These are phyloP conservation scores for Oceanodroma tethys DNA, from an alignment of 2,113 vertebrate species.

Conservation along the genomic window DNA sequence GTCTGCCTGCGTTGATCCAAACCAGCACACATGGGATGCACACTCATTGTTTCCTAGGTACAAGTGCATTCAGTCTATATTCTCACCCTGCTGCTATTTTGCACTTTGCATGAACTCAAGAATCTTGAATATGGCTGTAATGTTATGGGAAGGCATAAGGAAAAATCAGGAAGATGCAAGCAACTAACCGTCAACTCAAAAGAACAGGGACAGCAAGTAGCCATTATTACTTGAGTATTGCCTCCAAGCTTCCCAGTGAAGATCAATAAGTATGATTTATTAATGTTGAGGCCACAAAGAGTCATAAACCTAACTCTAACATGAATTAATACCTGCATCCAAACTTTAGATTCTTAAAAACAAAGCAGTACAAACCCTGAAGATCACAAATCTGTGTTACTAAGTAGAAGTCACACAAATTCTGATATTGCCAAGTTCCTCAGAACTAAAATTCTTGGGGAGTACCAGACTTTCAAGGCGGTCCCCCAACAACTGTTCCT, in stretches of 20 bases:
- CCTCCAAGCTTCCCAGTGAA: not conserved
- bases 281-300: not conserved
- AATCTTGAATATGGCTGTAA: not conserved
- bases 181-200: not conserved
- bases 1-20: not conserved
- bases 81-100: not conserved
- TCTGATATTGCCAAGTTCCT: not conserved
- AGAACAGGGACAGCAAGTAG: not conserved
- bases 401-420: not conserved
- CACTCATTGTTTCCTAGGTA: rapidly evolving
- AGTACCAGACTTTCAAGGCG: not conserved
- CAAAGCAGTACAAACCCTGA: not conserved
- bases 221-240: not conserved
- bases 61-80: not conserved
- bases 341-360: not conserved
- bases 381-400: not conserved
- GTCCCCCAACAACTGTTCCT: not conserved
- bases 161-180: not conserved
- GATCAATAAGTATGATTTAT: not conserved
- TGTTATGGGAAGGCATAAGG: not conserved
- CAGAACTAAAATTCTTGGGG: not conserved
- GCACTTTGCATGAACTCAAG: not conserved
- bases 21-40: rapidly evolving
- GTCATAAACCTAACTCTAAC: not conserved
- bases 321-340: not conserved